A percentile compares a stretch with the other conserved stretches of the same genome.
These are phyloP conservation scores for Danionella cerebrum DNA, from an alignment of 2,113 vertebrate species.

Conservation along the genomic window DNA sequence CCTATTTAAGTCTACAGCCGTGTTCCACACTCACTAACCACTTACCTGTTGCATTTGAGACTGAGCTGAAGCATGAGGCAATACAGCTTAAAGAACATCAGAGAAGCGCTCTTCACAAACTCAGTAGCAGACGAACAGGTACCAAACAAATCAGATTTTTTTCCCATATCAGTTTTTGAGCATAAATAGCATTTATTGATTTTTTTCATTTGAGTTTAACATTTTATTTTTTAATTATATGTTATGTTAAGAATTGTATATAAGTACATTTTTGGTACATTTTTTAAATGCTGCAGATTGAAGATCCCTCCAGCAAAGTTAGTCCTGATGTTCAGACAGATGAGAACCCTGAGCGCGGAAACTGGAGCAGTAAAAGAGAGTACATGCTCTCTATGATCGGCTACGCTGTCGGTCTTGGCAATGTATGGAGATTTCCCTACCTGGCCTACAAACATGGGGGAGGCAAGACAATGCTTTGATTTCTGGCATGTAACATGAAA, in stretches of 20 bases:
- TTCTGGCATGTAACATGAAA: background rate
- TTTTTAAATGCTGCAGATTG: conserved; percentile 7
- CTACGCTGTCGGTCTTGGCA: conserved; percentile 90
- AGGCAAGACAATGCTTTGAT: too few relatives aligned
- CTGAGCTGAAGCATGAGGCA: conserved; percentile 47
- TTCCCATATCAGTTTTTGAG: too few relatives aligned
- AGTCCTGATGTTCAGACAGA: conserved; percentile 44
- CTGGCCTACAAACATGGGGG: conserved; percentile 90
- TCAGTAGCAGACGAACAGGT: conserved; percentile 47
- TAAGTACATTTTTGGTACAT: background rate
- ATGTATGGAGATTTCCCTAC: conserved; percentile 94
- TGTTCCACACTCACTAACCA: background rate
- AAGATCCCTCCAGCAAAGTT: conserved; percentile 40
- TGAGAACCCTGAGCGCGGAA: conserved; percentile 76
- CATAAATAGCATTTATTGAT: too few relatives aligned
- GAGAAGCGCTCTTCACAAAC: conserved; percentile 48
- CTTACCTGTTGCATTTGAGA: background rate
- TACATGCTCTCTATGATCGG: conserved; percentile 92
- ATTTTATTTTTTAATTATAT: background rate
- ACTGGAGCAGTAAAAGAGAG: conserved; percentile 85
- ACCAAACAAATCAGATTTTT: conserved; percentile 1
- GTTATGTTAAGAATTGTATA: background rate
- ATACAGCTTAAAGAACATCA: conserved; percentile 45
- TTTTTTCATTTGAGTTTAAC: too few relatives aligned
- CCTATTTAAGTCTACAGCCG: background rate